A percentile compares a stretch with the other conserved stretches of the same genome.
phyloP scores from a whole-genome alignment of 2,797 vertebrate genomes.

The Semotilus atromaculatus region DNA sequence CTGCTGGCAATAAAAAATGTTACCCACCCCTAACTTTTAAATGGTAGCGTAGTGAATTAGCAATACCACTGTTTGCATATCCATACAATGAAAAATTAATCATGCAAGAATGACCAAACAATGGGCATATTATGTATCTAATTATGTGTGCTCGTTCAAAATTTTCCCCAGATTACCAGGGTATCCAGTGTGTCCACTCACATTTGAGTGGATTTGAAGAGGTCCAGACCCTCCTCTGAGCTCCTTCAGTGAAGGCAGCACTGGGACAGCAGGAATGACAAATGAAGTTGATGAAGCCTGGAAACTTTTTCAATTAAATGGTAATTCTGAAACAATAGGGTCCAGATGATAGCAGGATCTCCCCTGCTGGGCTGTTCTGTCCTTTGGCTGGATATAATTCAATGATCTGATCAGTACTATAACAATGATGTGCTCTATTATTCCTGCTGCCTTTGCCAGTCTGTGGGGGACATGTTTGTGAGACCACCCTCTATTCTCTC shows the following conservation, averaged over 20 bases:
- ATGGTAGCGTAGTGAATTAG: neutral
- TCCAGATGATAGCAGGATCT: constrained; percentile 45
- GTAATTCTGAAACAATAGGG: constrained; percentile 35
- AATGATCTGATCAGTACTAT: constrained; percentile 46
- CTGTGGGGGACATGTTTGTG: neutral
- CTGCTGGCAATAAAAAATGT: neutral
- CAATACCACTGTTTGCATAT: constrained; percentile 2
- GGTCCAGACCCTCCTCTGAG: constrained; percentile 6
- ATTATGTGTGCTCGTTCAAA: constrained; percentile 14
- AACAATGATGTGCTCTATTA: constrained; percentile 43
- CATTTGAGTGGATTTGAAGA: constrained; percentile 1
- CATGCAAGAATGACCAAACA: neutral
- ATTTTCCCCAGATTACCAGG: constrained; percentile 1
- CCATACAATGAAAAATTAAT: neutral
- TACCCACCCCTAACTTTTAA: neutral
- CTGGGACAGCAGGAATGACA: neutral
- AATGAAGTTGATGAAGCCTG: neutral
- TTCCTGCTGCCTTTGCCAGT: constrained; percentile 13
- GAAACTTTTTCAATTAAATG: constrained; percentile 31
- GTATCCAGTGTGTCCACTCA: constrained; percentile 1
- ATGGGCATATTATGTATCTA: neutral
- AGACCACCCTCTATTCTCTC: neutral
- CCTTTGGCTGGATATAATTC: constrained; percentile 33
- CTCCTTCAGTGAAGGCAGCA: neutral
- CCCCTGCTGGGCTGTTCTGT: constrained; percentile 11